Percentiles rank a stretch among this genome's conserved stretches.
Conservation (phyloP, 2,113 vertebrate genomes). For the Gavia stellata region DNA sequence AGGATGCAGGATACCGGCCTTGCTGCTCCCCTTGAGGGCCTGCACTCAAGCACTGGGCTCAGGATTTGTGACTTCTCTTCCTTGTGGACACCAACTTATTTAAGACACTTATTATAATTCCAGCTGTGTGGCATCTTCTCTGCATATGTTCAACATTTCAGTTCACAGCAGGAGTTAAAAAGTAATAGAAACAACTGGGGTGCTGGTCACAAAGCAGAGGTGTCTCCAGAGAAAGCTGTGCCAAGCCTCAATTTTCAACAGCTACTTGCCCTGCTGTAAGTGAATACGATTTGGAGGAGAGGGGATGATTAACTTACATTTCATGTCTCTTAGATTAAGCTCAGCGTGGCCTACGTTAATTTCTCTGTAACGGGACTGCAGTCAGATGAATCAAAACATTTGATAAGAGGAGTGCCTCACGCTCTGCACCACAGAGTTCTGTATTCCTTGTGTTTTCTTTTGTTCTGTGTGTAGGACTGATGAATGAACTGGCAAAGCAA, state of each 20-base stretch:
- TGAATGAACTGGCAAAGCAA: conserved; percentile 53
- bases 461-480: conserved; percentile 60
- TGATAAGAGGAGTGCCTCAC: neutral
- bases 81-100: neutral
- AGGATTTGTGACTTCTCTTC: neutral
- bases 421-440: neutral
- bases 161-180: neutral
- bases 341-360: neutral
- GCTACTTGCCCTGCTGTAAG: neutral
- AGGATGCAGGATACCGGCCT: neutral
- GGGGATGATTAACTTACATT: neutral
- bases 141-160: neutral
- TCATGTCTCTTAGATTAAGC: neutral
- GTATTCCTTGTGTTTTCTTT: neutral
- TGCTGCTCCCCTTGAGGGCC: neutral
- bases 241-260: neutral
- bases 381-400: neutral
- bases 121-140: neutral
- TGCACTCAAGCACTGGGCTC: neutral
- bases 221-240: neutral
- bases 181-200: neutral
- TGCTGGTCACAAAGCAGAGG: neutral
- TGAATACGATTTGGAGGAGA: neutral
- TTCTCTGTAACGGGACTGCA: neutral
- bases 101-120: neutral